These are phyloP conservation scores for Heliothis virescens DNA, from an alignment of 1,140 invertebrate species.

Conservation along the genomic window DNA sequence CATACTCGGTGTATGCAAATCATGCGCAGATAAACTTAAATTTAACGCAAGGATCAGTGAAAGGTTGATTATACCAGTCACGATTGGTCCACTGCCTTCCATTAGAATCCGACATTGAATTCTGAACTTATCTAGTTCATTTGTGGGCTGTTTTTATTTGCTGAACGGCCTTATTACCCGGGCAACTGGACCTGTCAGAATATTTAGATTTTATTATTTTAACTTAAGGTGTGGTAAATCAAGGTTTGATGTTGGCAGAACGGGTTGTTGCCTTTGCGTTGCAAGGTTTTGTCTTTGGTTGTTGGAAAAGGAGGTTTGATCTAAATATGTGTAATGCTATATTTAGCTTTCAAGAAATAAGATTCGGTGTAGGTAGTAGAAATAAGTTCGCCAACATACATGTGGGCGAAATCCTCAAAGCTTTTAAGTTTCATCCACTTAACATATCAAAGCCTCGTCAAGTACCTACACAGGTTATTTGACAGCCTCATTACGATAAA, in stretches of 20 bases:
- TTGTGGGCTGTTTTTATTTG: constrained; percentile 41
- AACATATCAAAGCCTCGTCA: constrained; percentile 6
- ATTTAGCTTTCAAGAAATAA: too few relatives aligned
- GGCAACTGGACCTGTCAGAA: constrained; percentile 12
- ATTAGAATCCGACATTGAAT: constrained; percentile 57
- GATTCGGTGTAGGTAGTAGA: too few relatives aligned
- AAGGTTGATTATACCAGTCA: constrained; percentile 58
- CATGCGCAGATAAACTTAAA: constrained; percentile 48
- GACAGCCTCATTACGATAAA: not conserved
- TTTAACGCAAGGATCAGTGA: constrained; percentile 54
- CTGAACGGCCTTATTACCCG: constrained; percentile 37
- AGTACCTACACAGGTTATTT: constrained; percentile 7
- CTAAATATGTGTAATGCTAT: too few relatives aligned
- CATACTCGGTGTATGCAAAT: constrained; percentile 35
- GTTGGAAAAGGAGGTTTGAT: not conserved
- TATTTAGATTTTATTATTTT: not conserved
- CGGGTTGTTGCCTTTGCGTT: not conserved
- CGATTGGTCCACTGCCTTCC: constrained; percentile 47
- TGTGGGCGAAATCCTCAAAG: not conserved
- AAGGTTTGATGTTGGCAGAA: not conserved
- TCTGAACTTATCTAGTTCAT: constrained; percentile 42
- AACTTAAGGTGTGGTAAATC: not conserved
- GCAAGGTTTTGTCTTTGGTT: not conserved
- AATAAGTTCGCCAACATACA: not conserved
- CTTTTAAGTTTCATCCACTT: not conserved